Base-by-base conservation (phyloP, 1,140 invertebrate species). In the Aethina tumida region DNA sequence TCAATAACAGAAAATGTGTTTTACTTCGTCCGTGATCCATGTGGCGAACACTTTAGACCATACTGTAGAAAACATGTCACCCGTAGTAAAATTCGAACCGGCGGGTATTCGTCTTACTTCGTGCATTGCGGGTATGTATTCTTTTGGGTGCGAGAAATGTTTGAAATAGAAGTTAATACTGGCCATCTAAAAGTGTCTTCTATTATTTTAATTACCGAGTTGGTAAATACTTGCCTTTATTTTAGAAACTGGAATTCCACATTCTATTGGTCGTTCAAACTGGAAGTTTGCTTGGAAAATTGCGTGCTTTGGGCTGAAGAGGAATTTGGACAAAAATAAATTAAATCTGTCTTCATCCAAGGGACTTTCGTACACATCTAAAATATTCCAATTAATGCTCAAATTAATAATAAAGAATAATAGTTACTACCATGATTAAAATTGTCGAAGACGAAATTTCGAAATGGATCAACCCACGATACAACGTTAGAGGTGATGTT, bases 111-210 rank as follows among this genome's bases (percentile, higher is more conserved):
- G 37, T 58, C 77, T 75, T 2, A 76, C 62, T 26, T 61, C 39
- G 48, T 81, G 73, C 81, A 84, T 85, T 1, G 79, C 81, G n/a
- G 78, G 74, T 19, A 87, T 67, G 62, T 82, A 79, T 39, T 81
- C 63, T 24, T 74, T 59, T 0, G 79, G 76, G 2, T 71, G 69
- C 10, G 51, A 26, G 43, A 84, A 79, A 48, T 58, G 62, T 7
- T 49, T 60, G 39, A 81, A 81, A 14, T 59, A 67, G 45, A 83
- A 82, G 31, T 73, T 65, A 41, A 82, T 67, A 12, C 62, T 71
- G 0, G 77, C 68, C 22, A 71, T 58, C 55, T 65, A 35, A 21
- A 57, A 56, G 6, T 14, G 1, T 32, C 18, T 5, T 12, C 19
- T 25, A 38, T 12, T 17, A 19, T 5, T 20, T 30, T 7, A 18